Base-by-base conservation (phyloP, 1,140 invertebrate species). In the Lepidurus couesii region DNA sequence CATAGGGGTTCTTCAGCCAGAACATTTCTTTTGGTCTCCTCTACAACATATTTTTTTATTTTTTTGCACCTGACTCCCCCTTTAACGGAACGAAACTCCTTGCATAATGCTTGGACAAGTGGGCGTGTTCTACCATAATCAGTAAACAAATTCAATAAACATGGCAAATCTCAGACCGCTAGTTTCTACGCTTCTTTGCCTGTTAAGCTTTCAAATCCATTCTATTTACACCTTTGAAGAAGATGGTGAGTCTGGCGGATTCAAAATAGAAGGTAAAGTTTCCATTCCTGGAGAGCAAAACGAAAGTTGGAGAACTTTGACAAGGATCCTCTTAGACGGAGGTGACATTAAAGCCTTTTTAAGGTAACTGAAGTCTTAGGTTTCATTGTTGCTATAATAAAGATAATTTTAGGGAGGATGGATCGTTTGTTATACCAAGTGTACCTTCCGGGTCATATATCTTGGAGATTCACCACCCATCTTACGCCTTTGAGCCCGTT, bases 371-470 rank as follows among this genome's bases (percentile, higher is more conserved):
- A 80, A 77, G 78, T 81, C 21, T 76, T 73, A 81, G 73, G 24
- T 45, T 82, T 83, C 76, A 78, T 80, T 77, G 78, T 44, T 11
- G 24, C 74, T 45, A 47, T 77, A 53, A 24, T 75, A 75, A 80
- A 6, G 42, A 81, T 79, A 82, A 53, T 78, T 81, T 79, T 77
- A 93, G 92, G 82, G 91, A 94, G 82, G 97, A 99, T 88, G 97
- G 97, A n/a, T 90, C 91, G 10, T 99, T 99, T 85, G 86, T 90
- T 11, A 90, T 99, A 74, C 91, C 92, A 81, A 95, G 96, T 82
- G 87, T 99, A 0, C 93, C 94, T 4, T 92, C 94, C 34, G 98
- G 97, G 8, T 98, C 97, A 0, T 98, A 98, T 84, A 90, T 99
- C 34, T 88, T 99, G 2, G 97, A 99, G 88, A 90, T 98, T 16